These are phyloP conservation scores for Antigone vipio DNA, from an alignment of 2,113 vertebrate genomes.

Conservation along the genomic window DNA sequence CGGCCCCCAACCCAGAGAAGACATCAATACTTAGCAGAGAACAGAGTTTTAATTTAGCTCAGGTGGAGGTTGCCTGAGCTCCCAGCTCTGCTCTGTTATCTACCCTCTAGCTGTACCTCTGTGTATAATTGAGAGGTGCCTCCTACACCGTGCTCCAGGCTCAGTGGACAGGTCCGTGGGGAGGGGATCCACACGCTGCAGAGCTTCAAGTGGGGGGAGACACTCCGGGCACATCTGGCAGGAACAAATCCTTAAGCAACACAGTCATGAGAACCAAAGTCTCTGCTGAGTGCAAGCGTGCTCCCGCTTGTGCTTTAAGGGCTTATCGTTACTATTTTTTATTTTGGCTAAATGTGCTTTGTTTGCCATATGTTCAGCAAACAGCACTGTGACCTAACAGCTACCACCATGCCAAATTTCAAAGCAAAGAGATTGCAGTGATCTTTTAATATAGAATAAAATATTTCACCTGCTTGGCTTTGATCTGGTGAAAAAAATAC, in stretches of 20 bases:
- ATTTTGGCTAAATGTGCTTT: slow-evolving; percentile 26
- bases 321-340: neutral
- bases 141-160: accelerated
- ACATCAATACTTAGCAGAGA: neutral
- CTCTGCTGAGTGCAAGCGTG: neutral
- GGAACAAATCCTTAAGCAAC: neutral
- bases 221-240: neutral
- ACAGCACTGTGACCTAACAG: slow-evolving; percentile 20
- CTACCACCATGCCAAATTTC: slow-evolving; percentile 5
- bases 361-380: slow-evolving; percentile 55
- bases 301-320: neutral
- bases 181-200: neutral
- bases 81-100: neutral
- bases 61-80: neutral
- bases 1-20: neutral
- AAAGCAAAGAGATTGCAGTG: neutral
- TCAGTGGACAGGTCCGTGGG: accelerated
- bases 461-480: neutral
- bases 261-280: neutral
- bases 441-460: slow-evolving; percentile 5
- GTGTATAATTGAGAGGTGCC: neutral
- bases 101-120: neutral
- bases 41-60: neutral
- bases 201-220: neutral
- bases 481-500: neutral